Evolutionary conservation across 2,888 invertebrate species (phyloP), one percentile per base, ranked within the genome.

Genomic region (Marronus borbonicus): DNA sequence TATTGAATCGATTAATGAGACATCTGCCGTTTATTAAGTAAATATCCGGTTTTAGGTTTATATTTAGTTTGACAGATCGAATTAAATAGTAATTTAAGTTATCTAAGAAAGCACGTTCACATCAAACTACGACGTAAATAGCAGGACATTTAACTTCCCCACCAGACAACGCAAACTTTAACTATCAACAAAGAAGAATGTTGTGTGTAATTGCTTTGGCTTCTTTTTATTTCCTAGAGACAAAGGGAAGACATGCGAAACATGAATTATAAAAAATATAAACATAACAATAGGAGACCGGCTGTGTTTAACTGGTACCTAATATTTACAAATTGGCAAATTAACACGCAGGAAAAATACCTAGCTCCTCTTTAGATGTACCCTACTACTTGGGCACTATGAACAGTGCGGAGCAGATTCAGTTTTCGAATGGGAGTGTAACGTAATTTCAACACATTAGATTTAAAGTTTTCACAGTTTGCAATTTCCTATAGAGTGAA

Each of bases 21-120:
- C 72, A 62, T 74, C 72, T 74, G 72, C 72, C 72, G 39, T 74
- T 74, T 74, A 74, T 44, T 60, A 74, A 62, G 72, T 74, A 74
- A 74, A 74, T 74, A 74, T 74, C 72, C 72, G 72, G 72, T 14
- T 74, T 74, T 74, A 74, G 52, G 44, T 74, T 74, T 74, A 74
- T 74, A 60, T 20, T 74, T 72, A 17, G 72, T 39, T 74, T 44
- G 72, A 74, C 60, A 74, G 60, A 39, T 74, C 44, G 44, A 74
- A 74, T 20, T 74, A 74, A 60, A 74, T 44, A 44, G 72, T 44
- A 74, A 60, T 74, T 74, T 74, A 17, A 60, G 60, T 74, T 74
- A 74, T 49, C 44, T 60, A 62, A 62, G 72, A 44, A 74, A n/a
- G 72, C 62, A 74, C 72, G 72, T 74, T 55, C 70, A 72, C 14